Conservation (phyloP, 2,113 vertebrate genomes). For the Poeciliopsis occidentalis region DNA sequence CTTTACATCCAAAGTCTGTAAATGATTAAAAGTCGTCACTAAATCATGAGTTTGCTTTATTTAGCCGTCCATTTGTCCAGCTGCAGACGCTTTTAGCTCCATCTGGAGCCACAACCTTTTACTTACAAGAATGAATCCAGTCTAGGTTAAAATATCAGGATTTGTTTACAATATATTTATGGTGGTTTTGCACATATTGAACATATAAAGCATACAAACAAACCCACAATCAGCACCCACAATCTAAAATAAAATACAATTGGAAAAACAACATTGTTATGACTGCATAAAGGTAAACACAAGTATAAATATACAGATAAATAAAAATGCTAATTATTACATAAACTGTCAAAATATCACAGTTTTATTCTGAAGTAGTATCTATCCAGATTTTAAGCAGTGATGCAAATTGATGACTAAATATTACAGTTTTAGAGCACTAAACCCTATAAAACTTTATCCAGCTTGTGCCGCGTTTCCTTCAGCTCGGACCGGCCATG, state of each 20-base stretch:
- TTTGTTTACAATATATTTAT: neutral
- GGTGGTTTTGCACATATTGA: no score
- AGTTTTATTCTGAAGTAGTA: neutral
- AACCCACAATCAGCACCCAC: no score
- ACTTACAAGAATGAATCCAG: neutral
- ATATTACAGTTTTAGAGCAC: neutral
- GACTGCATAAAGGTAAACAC: no score
- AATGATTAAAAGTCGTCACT: slow-evolving; percentile 43
- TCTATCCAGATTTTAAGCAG: neutral
- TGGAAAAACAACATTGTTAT: no score
- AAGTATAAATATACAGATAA: no score
- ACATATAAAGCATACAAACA: no score
- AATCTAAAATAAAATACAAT: no score
- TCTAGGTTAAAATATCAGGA: neutral
- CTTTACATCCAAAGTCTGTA: slow-evolving; percentile 13
- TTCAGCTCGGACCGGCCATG: neutral
- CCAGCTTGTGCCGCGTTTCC: no score
- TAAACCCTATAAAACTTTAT: no score
- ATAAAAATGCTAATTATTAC: no score
- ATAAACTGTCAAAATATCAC: no score
- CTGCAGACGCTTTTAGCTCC: neutral
- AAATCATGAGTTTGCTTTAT: slow-evolving; percentile 1
- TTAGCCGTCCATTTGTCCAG: neutral
- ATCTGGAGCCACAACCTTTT: no score
- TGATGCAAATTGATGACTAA: neutral